Conservation (phyloP, 2,797 vertebrate genomes). For the Betta splendens region DNA sequence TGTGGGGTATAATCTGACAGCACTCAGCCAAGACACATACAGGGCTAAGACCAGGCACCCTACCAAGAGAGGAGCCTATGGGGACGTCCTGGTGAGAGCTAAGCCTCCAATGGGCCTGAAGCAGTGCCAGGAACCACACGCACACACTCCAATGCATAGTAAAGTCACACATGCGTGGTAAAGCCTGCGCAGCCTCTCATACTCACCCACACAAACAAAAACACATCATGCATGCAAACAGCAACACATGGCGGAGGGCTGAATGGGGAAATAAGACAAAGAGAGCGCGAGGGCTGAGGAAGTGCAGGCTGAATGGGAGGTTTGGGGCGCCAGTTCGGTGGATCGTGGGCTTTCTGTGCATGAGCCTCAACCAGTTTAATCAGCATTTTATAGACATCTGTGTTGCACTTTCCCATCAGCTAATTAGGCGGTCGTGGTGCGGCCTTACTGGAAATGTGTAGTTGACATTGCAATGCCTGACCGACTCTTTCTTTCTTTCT, state of each 20-base stretch:
- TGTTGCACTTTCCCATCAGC: slow-evolving; percentile 29
- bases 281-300: slow-evolving; percentile 48
- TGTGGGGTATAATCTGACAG: slow-evolving; percentile 78
- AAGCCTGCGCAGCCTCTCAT: slow-evolving; percentile 32
- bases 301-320: slow-evolving; percentile 54
- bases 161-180: slow-evolving; percentile 48
- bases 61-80: slow-evolving; percentile 77
- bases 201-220: slow-evolving; percentile 45
- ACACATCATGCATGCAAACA: slow-evolving; percentile 50
- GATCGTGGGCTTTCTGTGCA: slow-evolving; percentile 27
- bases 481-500: slow-evolving; percentile 29
- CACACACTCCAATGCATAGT: slow-evolving; percentile 29
- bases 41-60: slow-evolving; percentile 81
- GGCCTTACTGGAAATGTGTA: slow-evolving; percentile 48
- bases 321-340: slow-evolving; percentile 20
- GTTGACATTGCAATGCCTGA: slow-evolving; percentile 31
- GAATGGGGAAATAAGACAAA: slow-evolving; percentile 54
- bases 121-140: slow-evolving; percentile 51
- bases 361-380: slow-evolving; percentile 45
- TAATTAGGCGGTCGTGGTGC: slow-evolving; percentile 39
- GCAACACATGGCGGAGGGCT: slow-evolving; percentile 18
- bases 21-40: slow-evolving; percentile 75
- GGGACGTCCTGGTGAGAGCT: slow-evolving; percentile 80
- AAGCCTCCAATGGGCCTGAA: slow-evolving; percentile 75
- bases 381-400: slow-evolving; percentile 43